Evolutionary conservation across 2,888 invertebrate genomes (phyloP).

Genomic region (Clunio marinus): DNA sequence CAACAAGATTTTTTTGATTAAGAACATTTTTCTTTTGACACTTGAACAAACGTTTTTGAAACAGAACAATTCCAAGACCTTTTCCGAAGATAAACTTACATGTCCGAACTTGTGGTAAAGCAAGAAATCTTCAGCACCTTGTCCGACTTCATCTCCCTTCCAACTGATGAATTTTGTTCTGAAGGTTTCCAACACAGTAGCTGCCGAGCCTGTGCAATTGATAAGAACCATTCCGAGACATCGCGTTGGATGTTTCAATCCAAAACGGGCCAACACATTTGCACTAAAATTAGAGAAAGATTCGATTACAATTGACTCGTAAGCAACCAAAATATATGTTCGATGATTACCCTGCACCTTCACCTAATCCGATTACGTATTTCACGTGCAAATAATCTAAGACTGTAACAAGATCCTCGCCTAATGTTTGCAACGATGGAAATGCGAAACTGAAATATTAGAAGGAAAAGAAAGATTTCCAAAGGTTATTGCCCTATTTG

Average conservation of each 20-base stretch:
- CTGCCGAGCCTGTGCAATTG: conserved; percentile 82
- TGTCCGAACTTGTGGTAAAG: conserved; percentile 88
- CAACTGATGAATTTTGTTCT: conserved; percentile 80
- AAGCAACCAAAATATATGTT: not conserved
- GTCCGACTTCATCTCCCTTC: conserved; percentile 78
- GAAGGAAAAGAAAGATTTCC: not conserved
- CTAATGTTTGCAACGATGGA: conserved; percentile 75
- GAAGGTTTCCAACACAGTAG: conserved; percentile 80
- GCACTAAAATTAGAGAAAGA: conserved; percentile 54
- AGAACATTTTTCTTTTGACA: too few species aligned
- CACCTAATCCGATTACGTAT: conserved; percentile 79
- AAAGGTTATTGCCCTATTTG: not conserved
- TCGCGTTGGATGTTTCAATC: conserved; percentile 72
- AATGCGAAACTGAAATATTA: conserved; percentile 66
- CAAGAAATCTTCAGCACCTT: conserved; percentile 82
- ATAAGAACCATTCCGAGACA: conserved; percentile 76
- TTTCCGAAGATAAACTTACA: too few species aligned
- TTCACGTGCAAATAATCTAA: conserved; percentile 77
- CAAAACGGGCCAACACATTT: conserved; percentile 79
- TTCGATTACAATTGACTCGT: not conserved
- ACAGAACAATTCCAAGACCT: too few species aligned
- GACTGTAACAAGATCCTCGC: conserved; percentile 75
- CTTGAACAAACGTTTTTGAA: too few species aligned
- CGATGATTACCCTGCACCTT: conserved; percentile 61
- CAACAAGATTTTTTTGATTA: too few species aligned